A percentile compares a stretch with the other conserved stretches of the same genome.
These are phyloP conservation scores for Neelides sp. DNA, from an alignment of 1,140 invertebrate species.

Conservation along the genomic window DNA sequence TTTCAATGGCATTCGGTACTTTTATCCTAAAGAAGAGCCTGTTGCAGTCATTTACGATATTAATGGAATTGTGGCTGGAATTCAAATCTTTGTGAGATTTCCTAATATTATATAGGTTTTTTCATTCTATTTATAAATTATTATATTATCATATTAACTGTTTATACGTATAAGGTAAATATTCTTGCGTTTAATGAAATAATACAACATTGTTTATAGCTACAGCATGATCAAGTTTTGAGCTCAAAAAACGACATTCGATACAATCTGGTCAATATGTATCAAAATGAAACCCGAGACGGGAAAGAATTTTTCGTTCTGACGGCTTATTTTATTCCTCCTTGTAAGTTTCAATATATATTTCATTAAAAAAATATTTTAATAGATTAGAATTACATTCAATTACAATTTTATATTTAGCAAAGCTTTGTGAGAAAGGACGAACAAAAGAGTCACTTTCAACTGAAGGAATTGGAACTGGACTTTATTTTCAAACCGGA, in stretches of 20 bases:
- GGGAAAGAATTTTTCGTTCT: conserved; percentile 5
- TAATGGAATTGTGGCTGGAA: conserved; percentile 19
- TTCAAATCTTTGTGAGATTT: conserved; percentile 24
- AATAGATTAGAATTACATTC: neutral
- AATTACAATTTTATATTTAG: neutral
- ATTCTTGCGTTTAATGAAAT: too few relatives aligned
- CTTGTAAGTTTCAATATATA: conserved; percentile 9
- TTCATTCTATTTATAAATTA: neutral
- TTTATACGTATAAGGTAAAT: too few relatives aligned
- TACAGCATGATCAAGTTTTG: neutral
- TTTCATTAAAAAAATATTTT: neutral
- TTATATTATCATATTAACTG: neutral
- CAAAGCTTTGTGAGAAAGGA: conserved; percentile 7
- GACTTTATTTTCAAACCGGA: conserved; percentile 13
- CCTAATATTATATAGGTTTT: conserved; percentile 1
- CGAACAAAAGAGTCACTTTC: neutral
- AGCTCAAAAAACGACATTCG: neutral
- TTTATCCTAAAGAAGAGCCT: neutral
- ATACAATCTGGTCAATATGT: neutral
- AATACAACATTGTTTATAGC: conserved; percentile 1
- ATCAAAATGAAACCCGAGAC: conserved; percentile 2
- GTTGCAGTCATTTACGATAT: conserved; percentile 14
- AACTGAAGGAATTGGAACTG: conserved; percentile 11
- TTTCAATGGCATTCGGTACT: too few relatives aligned
- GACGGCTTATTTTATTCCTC: conserved; percentile 12